Evolutionary conservation across 2,797 vertebrate genomes (phyloP), one percentile per base, ranked within the genome.

Genomic region (Orestias chungarensis): DNA sequence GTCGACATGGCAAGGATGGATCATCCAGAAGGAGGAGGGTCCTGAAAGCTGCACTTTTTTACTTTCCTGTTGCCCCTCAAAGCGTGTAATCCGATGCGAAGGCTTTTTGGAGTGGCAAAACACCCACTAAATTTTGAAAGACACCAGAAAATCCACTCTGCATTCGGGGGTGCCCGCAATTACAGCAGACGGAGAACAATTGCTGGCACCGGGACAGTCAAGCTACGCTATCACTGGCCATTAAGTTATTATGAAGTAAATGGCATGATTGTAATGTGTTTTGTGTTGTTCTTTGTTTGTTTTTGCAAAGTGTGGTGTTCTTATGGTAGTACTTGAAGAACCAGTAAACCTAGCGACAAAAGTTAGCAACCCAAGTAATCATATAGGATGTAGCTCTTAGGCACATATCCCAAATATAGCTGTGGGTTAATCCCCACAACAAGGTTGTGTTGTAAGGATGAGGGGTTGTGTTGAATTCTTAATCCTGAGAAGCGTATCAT

Each of bases 21-120:
- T 79, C 75, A 70, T 72, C 61, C 52, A 66, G 75, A 78, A 84
- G 83, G 82, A 29, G 66, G 72, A 75, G 78, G 73, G 66, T 68
- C 42, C 70, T 82, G 86, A 87, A 86, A 74, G 62, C 79, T 33
- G 59, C 66, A 66, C 80, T 87, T n/a, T n/a, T n/a, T n/a, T n/a
- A n/a, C 35, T 17, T 70, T 78, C 67, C 71, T 75, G 66, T 76
- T 80, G 73, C 88, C 89, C 90, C 82, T 85, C 23, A 74, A 84
- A 87, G 73, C 84, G 59, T 92, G 83, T 91, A 93, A 94, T 93
- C 86, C 89, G 83, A 82, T 84, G 86, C 88, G 91, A 94, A 90
- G 85, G 82, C 78, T 82, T 91, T 90, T 91, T 82, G 84, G 74
- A 93, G 83, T 79, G 47, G 83, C 84, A 87, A 88, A 91, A 88